phyloP scores from a whole-genome alignment of 2,113 vertebrate genomes.

The Cyprinodon tularosa region DNA sequence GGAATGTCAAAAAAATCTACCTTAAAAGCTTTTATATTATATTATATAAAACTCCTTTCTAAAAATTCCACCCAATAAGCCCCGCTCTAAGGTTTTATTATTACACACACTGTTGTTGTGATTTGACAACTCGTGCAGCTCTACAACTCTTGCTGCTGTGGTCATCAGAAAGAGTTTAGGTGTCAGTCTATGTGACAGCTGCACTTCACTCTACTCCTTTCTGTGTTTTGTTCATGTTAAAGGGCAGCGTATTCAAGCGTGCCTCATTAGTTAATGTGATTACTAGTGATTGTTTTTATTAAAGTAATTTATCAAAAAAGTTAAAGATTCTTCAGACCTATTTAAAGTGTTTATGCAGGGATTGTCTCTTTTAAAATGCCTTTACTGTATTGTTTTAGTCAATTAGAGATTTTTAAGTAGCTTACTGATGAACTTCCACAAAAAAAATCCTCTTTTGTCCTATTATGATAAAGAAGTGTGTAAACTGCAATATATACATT shows the following conservation, averaged over 20 bases:
- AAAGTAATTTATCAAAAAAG: neutral
- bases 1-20: constrained; percentile 5
- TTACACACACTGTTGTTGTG: too few relatives aligned
- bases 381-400: too few relatives aligned
- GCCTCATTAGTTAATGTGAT: neutral
- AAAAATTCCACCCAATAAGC: too few relatives aligned
- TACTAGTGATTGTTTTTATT: neutral
- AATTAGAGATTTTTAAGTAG: constrained; percentile 11
- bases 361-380: neutral
- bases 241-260: neutral
- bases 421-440: constrained; percentile 23
- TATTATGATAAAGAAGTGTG: neutral
- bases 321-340: too few relatives aligned
- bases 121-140: too few relatives aligned
- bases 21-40: neutral
- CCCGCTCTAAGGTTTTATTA: too few relatives aligned
- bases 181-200: constrained; percentile 2
- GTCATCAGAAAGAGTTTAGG: constrained; percentile 11
- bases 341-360: too few relatives aligned
- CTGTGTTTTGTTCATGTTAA: neutral
- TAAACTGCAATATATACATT: constrained; percentile 7
- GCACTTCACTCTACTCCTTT: neutral
- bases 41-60: too few relatives aligned
- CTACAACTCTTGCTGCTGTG: neutral
- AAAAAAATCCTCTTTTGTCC: constrained; percentile 14